Evolutionary conservation across 2,113 vertebrate genomes (phyloP).

Genomic region (Copsychus sechellarum): DNA sequence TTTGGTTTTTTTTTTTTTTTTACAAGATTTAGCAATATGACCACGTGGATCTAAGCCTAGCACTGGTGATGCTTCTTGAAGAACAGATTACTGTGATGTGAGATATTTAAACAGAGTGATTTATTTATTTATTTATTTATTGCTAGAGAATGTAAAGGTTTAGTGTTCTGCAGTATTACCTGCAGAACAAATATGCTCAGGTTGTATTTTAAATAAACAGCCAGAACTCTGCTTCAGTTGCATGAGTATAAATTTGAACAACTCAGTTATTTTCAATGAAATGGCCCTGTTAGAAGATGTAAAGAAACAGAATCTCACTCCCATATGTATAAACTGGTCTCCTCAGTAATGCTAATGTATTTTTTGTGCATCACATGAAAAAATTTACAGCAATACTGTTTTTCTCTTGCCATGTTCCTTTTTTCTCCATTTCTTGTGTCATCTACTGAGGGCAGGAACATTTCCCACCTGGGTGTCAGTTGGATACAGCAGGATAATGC

Average conservation of each 20-base stretch:
- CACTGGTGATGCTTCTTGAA: neutral
- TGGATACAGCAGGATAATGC: neutral
- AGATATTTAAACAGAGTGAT: neutral
- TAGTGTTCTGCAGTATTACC: neutral
- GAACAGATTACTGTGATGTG: neutral
- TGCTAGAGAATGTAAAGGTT: neutral
- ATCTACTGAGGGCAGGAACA: neutral
- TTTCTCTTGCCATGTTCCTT: neutral
- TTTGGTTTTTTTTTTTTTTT: neutral
- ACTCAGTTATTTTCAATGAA: neutral
- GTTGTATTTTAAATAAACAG: conserved; percentile 3
- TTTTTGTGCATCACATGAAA: neutral
- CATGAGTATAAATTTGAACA: neutral
- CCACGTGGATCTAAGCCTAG: neutral
- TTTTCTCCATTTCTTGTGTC: neutral
- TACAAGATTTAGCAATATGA: neutral
- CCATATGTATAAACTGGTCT: neutral
- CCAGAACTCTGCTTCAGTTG: neutral
- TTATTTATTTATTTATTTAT: neutral
- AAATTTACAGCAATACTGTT: neutral
- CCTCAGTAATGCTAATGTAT: neutral
- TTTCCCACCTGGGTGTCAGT: neutral
- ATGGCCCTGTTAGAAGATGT: neutral
- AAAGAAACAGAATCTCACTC: neutral
- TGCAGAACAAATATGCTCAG: conserved; percentile 11